A percentile compares a stretch with the other conserved stretches of the same genome.
Evolutionary conservation across 2,113 vertebrate genomes (phyloP).

Genomic region (Crotalus viridis): DNA sequence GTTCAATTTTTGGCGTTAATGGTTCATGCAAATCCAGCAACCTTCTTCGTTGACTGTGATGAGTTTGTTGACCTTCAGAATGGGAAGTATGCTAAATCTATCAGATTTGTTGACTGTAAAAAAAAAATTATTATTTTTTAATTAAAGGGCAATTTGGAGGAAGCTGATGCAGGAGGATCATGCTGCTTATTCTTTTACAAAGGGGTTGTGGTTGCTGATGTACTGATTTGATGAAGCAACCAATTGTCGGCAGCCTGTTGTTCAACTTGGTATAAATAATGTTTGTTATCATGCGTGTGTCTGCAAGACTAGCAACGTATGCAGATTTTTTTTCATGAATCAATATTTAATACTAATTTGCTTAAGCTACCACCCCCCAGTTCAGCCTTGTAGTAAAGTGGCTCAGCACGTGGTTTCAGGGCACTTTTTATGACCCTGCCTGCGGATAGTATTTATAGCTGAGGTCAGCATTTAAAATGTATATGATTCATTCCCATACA

Average conservation of each 20-base stretch:
- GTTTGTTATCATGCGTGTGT: background rate
- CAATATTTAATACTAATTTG: background rate
- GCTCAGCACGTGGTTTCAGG: background rate
- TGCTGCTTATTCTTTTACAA: background rate
- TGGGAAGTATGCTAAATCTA: background rate
- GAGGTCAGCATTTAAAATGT: background rate
- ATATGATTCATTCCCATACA: background rate
- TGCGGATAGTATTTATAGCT: background rate
- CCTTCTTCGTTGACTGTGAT: background rate
- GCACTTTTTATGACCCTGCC: background rate
- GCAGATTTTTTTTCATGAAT: conserved; percentile 3
- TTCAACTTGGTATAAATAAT: conserved; percentile 1
- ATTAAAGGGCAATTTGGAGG: conserved; percentile 20
- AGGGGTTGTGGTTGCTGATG: conserved; percentile 6
- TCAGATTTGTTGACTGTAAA: conserved; percentile 11
- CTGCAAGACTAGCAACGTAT: background rate
- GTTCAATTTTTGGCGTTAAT: background rate
- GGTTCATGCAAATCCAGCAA: background rate
- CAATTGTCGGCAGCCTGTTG: background rate
- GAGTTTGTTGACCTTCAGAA: conserved; percentile 16
- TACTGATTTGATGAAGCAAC: background rate
- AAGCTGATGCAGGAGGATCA: background rate
- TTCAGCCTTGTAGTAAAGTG: background rate
- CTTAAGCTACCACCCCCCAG: background rate
- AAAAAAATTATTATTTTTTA: background rate